Base-by-base conservation (phyloP, 1,140 invertebrate genomes). In the Episyrphus balteatus region DNA sequence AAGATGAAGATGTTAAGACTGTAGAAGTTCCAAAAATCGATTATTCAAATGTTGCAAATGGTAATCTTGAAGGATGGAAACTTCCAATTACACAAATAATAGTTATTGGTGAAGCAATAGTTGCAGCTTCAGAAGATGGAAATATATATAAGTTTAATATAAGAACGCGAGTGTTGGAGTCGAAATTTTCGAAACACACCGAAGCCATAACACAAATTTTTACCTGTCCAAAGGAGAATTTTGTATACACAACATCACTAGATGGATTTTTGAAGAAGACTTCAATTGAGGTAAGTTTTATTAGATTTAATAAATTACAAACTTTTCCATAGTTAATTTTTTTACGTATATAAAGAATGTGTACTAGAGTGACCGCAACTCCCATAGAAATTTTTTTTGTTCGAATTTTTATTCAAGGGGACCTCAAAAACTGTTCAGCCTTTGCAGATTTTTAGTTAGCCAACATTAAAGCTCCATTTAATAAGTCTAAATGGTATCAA, bases 41-140 rank as follows among this genome's bases (percentile, higher is more conserved):
- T 1, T 26, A 47, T n/a, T 49, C 19, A 0, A 50, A 41, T 12
- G 43, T 65, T 21, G 51, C 50, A 2, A 46, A 36, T 14, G 61
- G 65, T 3, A 45, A 34, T n/a, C 47, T 68, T 19, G 45, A 40
- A 36, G 49, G 46, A 11, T 51, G 59, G 8, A 41, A 31, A 5
- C 55, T 56, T 41, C 51, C 62, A 17, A 62, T 67, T n/a, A 58
- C 59, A 3, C 57, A 67, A 39, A 55, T 67, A 37, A 44, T 51
- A 17, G 46, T 64, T 18, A 53, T 55, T 36, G 55, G 54, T 36
- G 39, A 54, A 34, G 47, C 46, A 13, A 56, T 66, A 6, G 46
- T 78, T 32, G 74, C 73, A 11, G 72, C 75, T 0, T 71, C 73
- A 19, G 59, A 76, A 11, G 72, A 75, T 51, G 75, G 76, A 14